These are phyloP conservation scores for Sciurus carolinensis DNA, from an alignment of 2,797 vertebrate species.

Conservation along the genomic window DNA sequence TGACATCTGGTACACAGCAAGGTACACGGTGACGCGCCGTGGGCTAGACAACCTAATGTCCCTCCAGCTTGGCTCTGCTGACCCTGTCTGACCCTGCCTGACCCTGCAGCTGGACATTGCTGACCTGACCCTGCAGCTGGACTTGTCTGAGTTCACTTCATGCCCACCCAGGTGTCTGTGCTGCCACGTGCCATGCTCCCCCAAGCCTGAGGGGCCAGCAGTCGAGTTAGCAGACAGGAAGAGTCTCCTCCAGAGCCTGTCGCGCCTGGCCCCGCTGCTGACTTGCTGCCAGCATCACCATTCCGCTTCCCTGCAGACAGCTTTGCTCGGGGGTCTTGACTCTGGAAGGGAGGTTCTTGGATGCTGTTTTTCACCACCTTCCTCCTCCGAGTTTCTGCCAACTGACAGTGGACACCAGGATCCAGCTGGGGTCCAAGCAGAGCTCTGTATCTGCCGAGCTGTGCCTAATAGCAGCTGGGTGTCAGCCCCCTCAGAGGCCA, in stretches of 20 bases:
- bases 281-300: not conserved
- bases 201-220: not conserved
- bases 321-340: not conserved
- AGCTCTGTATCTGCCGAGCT: not conserved
- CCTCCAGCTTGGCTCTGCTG: not conserved
- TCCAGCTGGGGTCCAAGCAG: not conserved
- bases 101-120: not conserved
- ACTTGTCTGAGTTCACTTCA: not conserved
- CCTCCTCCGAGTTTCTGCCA: not conserved
- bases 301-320: too few relatives aligned
- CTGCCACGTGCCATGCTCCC: accelerated
- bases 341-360: not conserved
- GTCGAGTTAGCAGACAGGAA: accelerated
- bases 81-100: too few relatives aligned
- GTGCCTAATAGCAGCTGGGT: not conserved
- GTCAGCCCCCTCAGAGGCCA: not conserved
- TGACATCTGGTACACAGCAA: accelerated
- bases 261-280: accelerated
- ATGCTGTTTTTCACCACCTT: not conserved
- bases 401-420: not conserved
- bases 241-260: not conserved
- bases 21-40: accelerated
- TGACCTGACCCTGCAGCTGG: not conserved
- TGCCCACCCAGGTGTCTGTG: too few relatives aligned
- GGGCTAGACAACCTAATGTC: accelerated